Base-by-base conservation (phyloP, 1,140 invertebrate species). In the Eulimnadia texana region DNA sequence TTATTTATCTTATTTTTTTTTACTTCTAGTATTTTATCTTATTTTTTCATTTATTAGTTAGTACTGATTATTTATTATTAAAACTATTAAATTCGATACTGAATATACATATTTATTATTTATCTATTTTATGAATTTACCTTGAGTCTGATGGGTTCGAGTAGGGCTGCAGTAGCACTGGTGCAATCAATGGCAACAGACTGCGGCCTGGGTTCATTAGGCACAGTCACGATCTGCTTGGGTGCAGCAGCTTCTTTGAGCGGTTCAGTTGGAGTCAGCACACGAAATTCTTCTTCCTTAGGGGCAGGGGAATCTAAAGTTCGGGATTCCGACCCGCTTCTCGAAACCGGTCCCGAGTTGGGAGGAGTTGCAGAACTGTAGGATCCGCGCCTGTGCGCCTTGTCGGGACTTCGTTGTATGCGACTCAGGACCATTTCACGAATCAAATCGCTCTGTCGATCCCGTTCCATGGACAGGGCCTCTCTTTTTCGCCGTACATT, bases 391-490 rank as follows among this genome's bases (percentile, higher is more conserved):
- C 66, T 27, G 55, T 52, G 59, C 59, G 60, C 66, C 58, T 69
- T 70, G 13, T 70, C 69, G 16, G 66, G 64, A 59, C 63, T 70
- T 2, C 64, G 58, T 13, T 63, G 52, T 20, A 87, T 76, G 69
- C 85, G 85, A 57, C 84, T 84, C 80, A 88, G 84, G 25, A 89
- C 79, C 69, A 89, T 75, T 70, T 87, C 84, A 67, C 86, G 83
- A 63, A 85, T 82, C 2, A 85, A 70, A 70, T 80, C 80, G 67
- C 83, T 84, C 67, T 85, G 82, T 70, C 84, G 82, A 3, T 76
- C 78, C 51, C 83, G 76, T 67, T 85, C 60, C 53, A 53, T 29
- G 16, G 33, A 42, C 33, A 42, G 16, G 6, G 33, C 33, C 16
- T 42, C 33, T 42, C 16, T 42, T 42, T 42, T 42, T 9, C 33